phyloP scores from a whole-genome alignment of 2,888 invertebrate genomes.

The Caenorhabditis zanzibari region DNA sequence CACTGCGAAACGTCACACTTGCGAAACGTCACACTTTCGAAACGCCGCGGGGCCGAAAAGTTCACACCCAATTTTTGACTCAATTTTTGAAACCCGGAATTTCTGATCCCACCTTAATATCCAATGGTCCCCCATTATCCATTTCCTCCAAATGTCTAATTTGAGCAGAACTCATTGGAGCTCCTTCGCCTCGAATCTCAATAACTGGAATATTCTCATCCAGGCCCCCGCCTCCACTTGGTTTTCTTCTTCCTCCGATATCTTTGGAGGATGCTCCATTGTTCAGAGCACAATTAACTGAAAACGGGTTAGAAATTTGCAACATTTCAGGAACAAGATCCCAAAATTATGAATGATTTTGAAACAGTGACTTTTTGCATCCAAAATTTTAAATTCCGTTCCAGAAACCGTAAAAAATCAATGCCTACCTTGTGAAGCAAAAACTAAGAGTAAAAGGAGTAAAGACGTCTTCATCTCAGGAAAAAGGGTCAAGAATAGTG shows the following conservation, averaged over 20 bases:
- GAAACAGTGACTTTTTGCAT: too few species aligned
- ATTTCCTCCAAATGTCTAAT: constrained; percentile 82
- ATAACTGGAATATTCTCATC: constrained; percentile 83
- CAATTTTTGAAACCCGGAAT: too few species aligned
- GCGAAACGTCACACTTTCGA: too few species aligned
- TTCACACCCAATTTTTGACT: too few species aligned
- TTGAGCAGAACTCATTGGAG: constrained; percentile 83
- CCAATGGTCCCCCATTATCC: constrained; percentile 81
- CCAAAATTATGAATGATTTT: too few species aligned
- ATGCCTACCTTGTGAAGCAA: constrained; percentile 27
- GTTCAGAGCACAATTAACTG: constrained; percentile 34
- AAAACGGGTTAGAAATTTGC: background rate
- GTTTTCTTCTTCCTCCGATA: constrained; percentile 25
- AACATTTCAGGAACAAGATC: too few species aligned
- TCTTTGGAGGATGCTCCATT: constrained; percentile 51
- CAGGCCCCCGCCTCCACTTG: constrained; percentile 35
- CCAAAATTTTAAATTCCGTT: background rate
- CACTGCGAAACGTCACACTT: too few species aligned
- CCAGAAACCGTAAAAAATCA: constrained; percentile 3
- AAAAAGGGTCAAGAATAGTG: constrained; percentile 1
- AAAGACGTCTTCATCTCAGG: constrained; percentile 7
- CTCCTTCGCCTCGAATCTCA: constrained; percentile 82
- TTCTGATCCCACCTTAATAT: constrained; percentile 77
- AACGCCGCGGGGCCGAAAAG: too few species aligned
- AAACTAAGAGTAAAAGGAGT: constrained; percentile 28